Conservation (phyloP, 2,113 vertebrate species). For the Paedocypris sp. region DNA sequence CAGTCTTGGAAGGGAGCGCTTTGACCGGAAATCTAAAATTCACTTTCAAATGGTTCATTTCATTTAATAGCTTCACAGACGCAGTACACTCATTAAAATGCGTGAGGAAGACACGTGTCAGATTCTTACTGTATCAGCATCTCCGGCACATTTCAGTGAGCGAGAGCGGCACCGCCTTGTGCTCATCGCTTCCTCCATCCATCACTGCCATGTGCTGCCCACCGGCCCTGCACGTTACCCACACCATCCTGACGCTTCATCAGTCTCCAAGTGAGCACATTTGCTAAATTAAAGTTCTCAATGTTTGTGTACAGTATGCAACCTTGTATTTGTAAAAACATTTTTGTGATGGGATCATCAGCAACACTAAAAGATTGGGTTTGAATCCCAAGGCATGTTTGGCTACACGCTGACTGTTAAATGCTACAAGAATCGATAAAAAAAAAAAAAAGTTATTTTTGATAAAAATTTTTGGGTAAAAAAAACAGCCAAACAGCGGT, state of each 20-base stretch:
- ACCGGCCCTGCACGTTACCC: slow-evolving; percentile 25
- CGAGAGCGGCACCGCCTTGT: slow-evolving; percentile 7
- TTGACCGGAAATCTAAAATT: slow-evolving; percentile 71
- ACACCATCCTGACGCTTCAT: slow-evolving; percentile 1
- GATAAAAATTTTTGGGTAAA: too few species aligned
- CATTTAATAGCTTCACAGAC: slow-evolving; percentile 58
- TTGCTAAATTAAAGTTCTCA: too few species aligned
- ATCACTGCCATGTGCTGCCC: slow-evolving; percentile 45
- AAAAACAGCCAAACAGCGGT: too few species aligned
- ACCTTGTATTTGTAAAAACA: too few species aligned
- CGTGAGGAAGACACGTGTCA: slow-evolving; percentile 36
- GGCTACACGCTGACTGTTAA: too few species aligned
- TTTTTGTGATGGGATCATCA: too few species aligned
- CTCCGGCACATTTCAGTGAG: slow-evolving; percentile 45
- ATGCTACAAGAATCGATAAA: too few species aligned
- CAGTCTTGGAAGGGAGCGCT: slow-evolving; percentile 56
- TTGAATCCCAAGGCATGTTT: too few species aligned
- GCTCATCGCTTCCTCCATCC: slow-evolving; percentile 16
- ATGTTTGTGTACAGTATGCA: too few species aligned
- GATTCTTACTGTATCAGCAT: slow-evolving; percentile 44
- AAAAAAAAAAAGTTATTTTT: too few species aligned
- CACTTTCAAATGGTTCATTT: slow-evolving; percentile 65
- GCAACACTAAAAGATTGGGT: too few species aligned
- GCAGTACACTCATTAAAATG: slow-evolving; percentile 61
- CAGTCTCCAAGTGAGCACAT: too few species aligned